Base-by-base conservation (phyloP, 2,888 invertebrate species). In the Himalopsyche japonica region DNA sequence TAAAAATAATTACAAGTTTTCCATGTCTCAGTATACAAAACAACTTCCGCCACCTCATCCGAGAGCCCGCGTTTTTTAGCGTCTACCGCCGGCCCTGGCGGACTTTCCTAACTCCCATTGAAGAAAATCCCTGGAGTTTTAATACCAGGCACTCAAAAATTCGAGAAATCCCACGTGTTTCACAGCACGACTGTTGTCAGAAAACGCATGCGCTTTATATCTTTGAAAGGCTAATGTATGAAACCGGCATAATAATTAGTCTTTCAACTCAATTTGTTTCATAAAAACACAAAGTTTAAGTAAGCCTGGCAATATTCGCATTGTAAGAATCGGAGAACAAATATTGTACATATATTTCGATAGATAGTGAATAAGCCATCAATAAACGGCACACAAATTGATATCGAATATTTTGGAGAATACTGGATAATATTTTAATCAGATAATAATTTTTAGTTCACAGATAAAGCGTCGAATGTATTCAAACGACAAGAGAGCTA, bases 381-480 rank as follows among this genome's bases (percentile, higher is more conserved):
- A 12, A 15, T 7, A 24, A 70, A 15, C 70, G 70, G 5, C 8
- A 7, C 20, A 10, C 2, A 20, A 64, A 64, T 24, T 5, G 20
- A 70, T 27, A 20, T 27, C 4, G 10, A 70, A 20, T 70, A 18
- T 70, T 24, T 37, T 37, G 3, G 20, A 20, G 4, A 77, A 77
- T 30, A 70, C 12, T 70, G 70, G 70, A 30, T 70, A 70, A 3
- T 43, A 43, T 24, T 43, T 20, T 37, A 79, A 79, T 48, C 47
- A 27, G 30, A 79, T 79, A 43, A 43, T 78, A 30, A 79, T 77
- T 79, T 79, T 48, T 48, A 47, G 70, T 47, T 34, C 83, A 76
- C 80, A 80, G 48, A 77, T 70, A 79, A 82, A 82, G 70, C 70
- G 70, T 70, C 57, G 82, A 82, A 82, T 47, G 82, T 64, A 43